These are phyloP conservation scores for Drosophila albomicans DNA, from an alignment of 1,140 invertebrate genomes.

Conservation along the genomic window DNA sequence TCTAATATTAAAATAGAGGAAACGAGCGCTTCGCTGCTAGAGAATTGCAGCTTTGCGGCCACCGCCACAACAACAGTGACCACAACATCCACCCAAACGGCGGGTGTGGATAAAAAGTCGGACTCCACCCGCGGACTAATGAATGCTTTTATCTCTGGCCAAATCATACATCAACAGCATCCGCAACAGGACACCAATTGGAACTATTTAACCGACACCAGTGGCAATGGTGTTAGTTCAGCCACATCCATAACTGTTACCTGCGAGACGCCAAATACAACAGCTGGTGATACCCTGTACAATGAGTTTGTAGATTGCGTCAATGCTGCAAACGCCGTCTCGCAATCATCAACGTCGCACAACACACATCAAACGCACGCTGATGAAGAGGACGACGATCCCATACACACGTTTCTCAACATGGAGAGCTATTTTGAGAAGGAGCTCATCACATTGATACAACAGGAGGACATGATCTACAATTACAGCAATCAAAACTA, in stretches of 20 bases:
- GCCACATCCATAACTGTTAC: slow-evolving; percentile 54
- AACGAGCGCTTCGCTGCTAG: slow-evolving; percentile 45
- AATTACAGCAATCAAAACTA: slow-evolving; percentile 80
- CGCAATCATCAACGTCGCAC: slow-evolving; percentile 25
- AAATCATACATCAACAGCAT: slow-evolving; percentile 59
- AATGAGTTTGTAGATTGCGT: slow-evolving; percentile 75
- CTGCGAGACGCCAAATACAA: slow-evolving; percentile 49
- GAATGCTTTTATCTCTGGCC: slow-evolving; percentile 52
- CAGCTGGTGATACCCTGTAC: slow-evolving; percentile 66
- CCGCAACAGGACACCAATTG: slow-evolving; percentile 66
- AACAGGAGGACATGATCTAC: slow-evolving; percentile 78
- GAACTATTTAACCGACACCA: slow-evolving; percentile 74
- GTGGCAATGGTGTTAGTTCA: slow-evolving; percentile 30
- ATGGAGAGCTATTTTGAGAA: slow-evolving; percentile 83
- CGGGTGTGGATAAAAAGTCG: slow-evolving; percentile 53
- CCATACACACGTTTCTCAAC: slow-evolving; percentile 78
- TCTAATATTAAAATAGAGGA: slow-evolving; percentile 71
- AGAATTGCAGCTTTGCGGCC: slow-evolving; percentile 58
- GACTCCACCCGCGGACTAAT: slow-evolving; percentile 21
- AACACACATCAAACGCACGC: slow-evolving; percentile 36
- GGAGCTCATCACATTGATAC: slow-evolving; percentile 74
- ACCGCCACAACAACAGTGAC: slow-evolving; percentile 40
- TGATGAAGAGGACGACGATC: slow-evolving; percentile 82
- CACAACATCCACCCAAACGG: slow-evolving; percentile 26
- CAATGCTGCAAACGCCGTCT: slow-evolving; percentile 40